Base-by-base conservation (phyloP, 1,140 invertebrate species). In the Drosophila funebris region DNA sequence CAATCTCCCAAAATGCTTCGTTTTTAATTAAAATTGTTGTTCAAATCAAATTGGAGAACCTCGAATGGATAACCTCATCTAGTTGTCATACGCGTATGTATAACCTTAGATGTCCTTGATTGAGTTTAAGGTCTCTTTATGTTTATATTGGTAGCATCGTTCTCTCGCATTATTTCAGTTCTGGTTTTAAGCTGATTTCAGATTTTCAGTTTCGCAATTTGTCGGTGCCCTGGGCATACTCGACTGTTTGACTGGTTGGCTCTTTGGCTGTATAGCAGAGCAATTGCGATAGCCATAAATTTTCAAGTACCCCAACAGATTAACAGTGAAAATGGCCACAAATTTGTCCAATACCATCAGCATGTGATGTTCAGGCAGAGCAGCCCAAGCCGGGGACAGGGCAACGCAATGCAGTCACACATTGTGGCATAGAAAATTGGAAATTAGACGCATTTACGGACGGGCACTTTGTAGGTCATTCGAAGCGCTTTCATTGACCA, bases 231-330 rank as follows among this genome's bases (percentile, higher is more conserved):
- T 39, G 37, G 48, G 73, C 41, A 46, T 9, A 36, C 3, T 18
- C 11, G 31, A 36, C 29, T 36, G n/a, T n/a, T n/a, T n/a, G n/a
- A n/a, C n/a, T n/a, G n/a, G n/a, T n/a, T n/a, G n/a, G n/a, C n/a
- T n/a, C 7, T 11, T 27, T 11, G 33, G 14, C 3, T 83, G 62
- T 69, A 66, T 74, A 5, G 8, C 64, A 70, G 73, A 71, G 81
- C 77, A 74, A 67, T 43, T 29, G 41, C 41, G 11, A 76, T 85
- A 74, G 69, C 81, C 53, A 84, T 84, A 84, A 84, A 85, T 84
- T 84, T 81, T 43, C 60, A 77, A 81, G 76, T 67, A 61, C 73
- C 81, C 81, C 77, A 71, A 74, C 77, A 75, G 81, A 85, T 85
- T 84, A 70, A 76, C 81, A 76, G 76, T 78, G 61, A 44, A 82